phyloP scores from a whole-genome alignment of 1,140 invertebrate genomes.

The Oscheius sp. region DNA sequence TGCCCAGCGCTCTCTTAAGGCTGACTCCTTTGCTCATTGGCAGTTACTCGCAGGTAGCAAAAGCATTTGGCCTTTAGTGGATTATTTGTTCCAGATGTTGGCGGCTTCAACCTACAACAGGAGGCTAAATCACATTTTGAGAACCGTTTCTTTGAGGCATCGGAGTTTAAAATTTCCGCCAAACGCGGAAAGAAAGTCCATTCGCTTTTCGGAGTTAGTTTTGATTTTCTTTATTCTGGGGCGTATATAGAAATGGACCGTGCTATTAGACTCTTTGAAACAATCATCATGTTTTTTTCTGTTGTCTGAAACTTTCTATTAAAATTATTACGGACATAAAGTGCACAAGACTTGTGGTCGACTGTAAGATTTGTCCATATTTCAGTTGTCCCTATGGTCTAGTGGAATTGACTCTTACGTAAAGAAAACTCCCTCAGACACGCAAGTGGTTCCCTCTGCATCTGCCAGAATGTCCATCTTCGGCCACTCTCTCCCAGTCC shows the following conservation, averaged over 20 bases:
- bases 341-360: no score
- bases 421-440: background rate
- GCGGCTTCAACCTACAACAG: constrained; percentile 2
- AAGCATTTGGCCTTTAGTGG: background rate
- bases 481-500: constrained; percentile 7
- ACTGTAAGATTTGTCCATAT: no score
- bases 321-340: no score
- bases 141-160: background rate
- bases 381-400: constrained; percentile 10
- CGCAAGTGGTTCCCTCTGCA: no score
- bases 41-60: constrained; percentile 12
- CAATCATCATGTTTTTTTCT: no score
- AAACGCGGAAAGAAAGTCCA: constrained; percentile 9
- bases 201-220: constrained; percentile 9
- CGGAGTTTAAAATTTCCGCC: background rate
- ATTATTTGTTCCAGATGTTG: background rate
- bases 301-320: no score
- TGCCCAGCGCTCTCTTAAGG: constrained; percentile 25
- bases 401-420: background rate
- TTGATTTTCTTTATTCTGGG: background rate
- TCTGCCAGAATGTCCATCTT: background rate
- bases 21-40: constrained; percentile 22
- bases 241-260: no score
- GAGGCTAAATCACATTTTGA: constrained; percentile 12
- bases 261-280: no score